These are phyloP conservation scores for Agrochola macilenta DNA, from an alignment of 2,888 invertebrate genomes.

Conservation along the genomic window DNA sequence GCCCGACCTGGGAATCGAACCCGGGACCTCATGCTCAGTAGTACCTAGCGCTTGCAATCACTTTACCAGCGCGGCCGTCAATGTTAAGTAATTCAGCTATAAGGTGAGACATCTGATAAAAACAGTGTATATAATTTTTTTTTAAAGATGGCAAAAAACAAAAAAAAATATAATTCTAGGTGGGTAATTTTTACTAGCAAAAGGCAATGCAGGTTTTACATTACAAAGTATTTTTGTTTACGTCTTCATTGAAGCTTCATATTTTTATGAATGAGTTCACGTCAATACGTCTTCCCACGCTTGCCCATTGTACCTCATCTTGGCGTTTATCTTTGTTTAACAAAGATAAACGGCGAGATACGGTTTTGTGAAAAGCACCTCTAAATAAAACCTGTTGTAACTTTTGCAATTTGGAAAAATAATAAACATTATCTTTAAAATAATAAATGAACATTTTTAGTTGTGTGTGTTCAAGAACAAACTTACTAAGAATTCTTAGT, in stretches of 20 bases:
- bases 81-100: neutral
- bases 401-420: neutral
- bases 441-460: neutral
- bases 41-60: too few relatives aligned
- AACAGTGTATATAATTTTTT: too few relatives aligned
- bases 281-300: neutral
- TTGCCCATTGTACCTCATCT: neutral
- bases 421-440: neutral
- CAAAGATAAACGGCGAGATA: too few relatives aligned
- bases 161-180: neutral
- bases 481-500: too few relatives aligned
- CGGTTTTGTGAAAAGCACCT: too few relatives aligned
- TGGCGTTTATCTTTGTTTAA: neutral
- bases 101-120: neutral
- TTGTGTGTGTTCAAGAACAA: too few relatives aligned
- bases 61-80: too few relatives aligned
- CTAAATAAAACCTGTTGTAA: too few relatives aligned
- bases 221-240: neutral
- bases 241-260: neutral
- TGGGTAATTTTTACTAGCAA: neutral
- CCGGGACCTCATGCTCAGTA: too few relatives aligned
- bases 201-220: neutral
- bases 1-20: too few relatives aligned
- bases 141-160: too few relatives aligned
- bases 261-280: neutral